Evolutionary conservation across 1,140 invertebrate species (phyloP).

Genomic region (Euura saliciscinereae): DNA sequence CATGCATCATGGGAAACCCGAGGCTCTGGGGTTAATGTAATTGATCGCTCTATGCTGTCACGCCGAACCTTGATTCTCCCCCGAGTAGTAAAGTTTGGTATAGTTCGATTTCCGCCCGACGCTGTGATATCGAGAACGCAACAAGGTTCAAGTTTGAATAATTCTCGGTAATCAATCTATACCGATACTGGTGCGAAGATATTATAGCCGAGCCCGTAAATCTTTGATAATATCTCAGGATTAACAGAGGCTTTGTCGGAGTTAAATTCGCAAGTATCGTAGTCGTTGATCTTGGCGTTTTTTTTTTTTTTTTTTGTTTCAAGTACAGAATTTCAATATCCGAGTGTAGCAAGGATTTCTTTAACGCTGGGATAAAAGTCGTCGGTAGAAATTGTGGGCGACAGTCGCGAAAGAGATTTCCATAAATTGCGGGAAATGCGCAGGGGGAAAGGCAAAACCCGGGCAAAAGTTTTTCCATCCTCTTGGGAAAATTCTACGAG

Average conservation of each 20-base stretch:
- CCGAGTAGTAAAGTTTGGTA: not conserved
- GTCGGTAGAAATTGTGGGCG: not conserved
- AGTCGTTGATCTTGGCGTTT: not conserved
- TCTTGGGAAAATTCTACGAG: not conserved
- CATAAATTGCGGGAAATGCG: conserved; percentile 13
- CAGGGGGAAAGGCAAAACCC: conserved; percentile 1
- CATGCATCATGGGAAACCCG: too few species aligned
- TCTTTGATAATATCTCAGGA: not conserved
- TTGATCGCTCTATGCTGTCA: not conserved
- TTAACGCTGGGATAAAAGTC: not conserved
- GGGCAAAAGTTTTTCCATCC: not conserved
- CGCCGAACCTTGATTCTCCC: not conserved
- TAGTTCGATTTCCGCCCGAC: not conserved
- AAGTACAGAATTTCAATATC: not conserved
- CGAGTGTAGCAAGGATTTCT: not conserved
- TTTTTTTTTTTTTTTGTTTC: too few species aligned
- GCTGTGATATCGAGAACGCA: not conserved
- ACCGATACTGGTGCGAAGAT: too few species aligned
- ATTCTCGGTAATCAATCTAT: not conserved
- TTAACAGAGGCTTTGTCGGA: not conserved
- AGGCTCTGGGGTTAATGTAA: not conserved
- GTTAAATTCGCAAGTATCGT: not conserved
- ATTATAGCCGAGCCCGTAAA: not conserved
- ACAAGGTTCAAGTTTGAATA: not conserved
- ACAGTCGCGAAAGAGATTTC: conserved; percentile 1